Evolutionary conservation across 2,888 invertebrate species (phyloP), one percentile per base, ranked within the genome.

Genomic region (Chrysotoxum bicinctum): DNA sequence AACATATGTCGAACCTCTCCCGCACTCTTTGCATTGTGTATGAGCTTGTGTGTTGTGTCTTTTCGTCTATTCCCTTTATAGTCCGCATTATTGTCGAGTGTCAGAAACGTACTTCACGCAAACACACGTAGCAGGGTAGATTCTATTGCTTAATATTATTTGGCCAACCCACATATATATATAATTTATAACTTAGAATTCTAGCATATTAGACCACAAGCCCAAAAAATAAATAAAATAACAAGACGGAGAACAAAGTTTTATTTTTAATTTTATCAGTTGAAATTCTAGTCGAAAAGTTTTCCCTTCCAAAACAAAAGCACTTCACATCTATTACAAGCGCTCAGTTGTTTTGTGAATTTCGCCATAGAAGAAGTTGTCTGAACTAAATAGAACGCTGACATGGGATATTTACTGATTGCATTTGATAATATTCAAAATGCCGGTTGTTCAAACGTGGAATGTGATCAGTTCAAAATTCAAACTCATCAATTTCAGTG

Each of bases 251-350:
- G 10, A 8, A 23, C 2, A 45, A 76, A 77, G 43, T 84, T 79
- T 76, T 80, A 80, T 80, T 50, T 50, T 66, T 72, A 80, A 83
- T 83, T 79, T 83, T 70, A 83, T 83, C 70, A 79, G 79, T 83
- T 83, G 69, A 79, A 70, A 70, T 79, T 79, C 74, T 70, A 79
- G 83, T 84, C 45, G 72, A 73, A 66, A 85, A 76, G 79, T 83
- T 83, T 78, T 26, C 68, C 60, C 45, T 52, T 77, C 60, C 72
- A 58, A 48, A 68, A 78, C 60, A 82, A 68, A 77, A 78, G 58
- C 66, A 74, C 83, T 78, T 83, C 73, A 78, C 83, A 77, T 78
- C 72, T 54, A 78, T 78, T 78, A 77, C 77, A 72, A 70, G 66
- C 40, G 56, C 48, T 56, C 54, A 56, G 40, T 35, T 35, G 14